phyloP scores from a whole-genome alignment of 30 jellyfish, hydroid and myxozoan genomes.

The Chironex yamaguchii region DNA sequence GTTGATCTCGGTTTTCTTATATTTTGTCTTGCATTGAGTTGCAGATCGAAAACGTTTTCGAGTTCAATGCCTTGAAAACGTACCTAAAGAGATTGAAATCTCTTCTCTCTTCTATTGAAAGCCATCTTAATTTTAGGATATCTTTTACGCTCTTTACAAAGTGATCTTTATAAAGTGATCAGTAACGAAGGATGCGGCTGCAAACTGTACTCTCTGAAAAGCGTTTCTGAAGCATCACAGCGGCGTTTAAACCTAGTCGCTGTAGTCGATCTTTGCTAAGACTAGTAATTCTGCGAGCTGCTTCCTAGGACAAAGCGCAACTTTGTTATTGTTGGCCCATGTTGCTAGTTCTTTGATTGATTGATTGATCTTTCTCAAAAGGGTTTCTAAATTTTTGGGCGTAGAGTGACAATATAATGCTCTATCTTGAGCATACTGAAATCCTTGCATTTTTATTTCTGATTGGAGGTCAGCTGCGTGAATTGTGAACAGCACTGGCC shows the following conservation, averaged over 20 bases:
- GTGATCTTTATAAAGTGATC: too few species aligned
- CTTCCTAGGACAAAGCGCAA: constrained; percentile 44
- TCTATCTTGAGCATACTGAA: constrained; percentile 54
- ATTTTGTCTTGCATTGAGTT: constrained; percentile 15
- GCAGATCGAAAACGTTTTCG: constrained; percentile 28
- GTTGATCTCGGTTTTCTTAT: constrained; percentile 10
- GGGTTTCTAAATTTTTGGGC: constrained; percentile 23
- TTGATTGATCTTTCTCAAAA: constrained; percentile 15
- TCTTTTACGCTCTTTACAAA: not conserved
- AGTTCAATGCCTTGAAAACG: constrained; percentile 36
- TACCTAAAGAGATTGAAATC: not conserved
- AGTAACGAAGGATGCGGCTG: constrained; percentile 22
- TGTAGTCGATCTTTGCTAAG: constrained; percentile 28
- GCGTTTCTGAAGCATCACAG: constrained; percentile 50
- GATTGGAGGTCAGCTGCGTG: constrained; percentile 66
- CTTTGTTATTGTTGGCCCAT: constrained; percentile 37
- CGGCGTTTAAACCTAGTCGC: not conserved
- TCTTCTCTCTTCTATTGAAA: constrained; percentile 4
- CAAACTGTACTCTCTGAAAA: constrained; percentile 40
- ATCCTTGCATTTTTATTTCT: constrained; percentile 26
- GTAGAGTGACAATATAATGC: constrained; percentile 12
- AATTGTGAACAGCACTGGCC: constrained; percentile 54
- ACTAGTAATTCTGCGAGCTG: constrained; percentile 38
- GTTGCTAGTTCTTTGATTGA: constrained; percentile 17
- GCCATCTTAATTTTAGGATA: too few species aligned